Percentiles rank a stretch among this genome's conserved stretches.
Conservation (phyloP, 2,113 vertebrate species). For the Cololabis saira region DNA sequence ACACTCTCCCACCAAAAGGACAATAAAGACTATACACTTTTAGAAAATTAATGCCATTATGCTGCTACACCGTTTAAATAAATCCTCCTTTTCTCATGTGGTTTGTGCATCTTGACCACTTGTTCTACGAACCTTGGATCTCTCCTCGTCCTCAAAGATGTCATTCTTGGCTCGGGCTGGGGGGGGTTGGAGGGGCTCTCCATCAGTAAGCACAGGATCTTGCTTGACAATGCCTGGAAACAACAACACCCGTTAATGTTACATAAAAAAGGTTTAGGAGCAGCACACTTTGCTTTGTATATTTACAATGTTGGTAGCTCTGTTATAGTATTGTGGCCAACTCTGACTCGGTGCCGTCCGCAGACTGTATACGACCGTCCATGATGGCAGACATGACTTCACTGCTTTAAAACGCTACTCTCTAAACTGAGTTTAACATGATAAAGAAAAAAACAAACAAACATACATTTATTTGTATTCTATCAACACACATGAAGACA, state of each 20-base stretch:
- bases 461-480: too few relatives aligned
- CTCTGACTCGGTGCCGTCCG: neutral
- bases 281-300: neutral
- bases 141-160: constrained; percentile 97
- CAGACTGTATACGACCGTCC: too few relatives aligned
- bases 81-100: neutral
- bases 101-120: neutral
- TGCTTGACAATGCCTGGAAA: constrained; percentile 92
- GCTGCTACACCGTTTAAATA: neutral
- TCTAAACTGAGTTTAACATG: too few relatives aligned
- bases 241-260: constrained; percentile 34
- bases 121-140: constrained; percentile 88
- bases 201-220: constrained; percentile 90
- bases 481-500: too few relatives aligned
- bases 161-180: constrained; percentile 88
- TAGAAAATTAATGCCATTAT: neutral
- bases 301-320: neutral
- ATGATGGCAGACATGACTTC: too few relatives aligned
- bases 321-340: neutral
- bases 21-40: too few relatives aligned
- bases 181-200: constrained; percentile 82
- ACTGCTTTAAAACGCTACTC: too few relatives aligned
- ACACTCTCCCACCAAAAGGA: neutral
- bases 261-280: constrained; percentile 14
- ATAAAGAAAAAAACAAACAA: too few relatives aligned